Conservation (phyloP, 2,797 vertebrate species). For the Lateolabrax maculatus region DNA sequence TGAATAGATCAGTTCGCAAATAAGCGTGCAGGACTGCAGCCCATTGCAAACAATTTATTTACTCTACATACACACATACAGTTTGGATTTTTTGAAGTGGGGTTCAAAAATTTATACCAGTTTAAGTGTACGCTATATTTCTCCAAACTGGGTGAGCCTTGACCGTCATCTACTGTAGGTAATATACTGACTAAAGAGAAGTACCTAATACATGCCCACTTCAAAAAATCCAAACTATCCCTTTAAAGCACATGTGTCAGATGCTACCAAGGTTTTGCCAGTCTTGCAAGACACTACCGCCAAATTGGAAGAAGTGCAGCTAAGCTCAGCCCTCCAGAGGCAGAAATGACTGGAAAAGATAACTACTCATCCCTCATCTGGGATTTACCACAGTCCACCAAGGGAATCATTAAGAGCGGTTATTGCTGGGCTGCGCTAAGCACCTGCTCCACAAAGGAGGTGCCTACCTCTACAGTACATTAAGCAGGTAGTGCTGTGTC, state of each 20-base stretch:
- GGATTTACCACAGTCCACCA: slow-evolving; percentile 32
- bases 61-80: neutral
- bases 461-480: slow-evolving; percentile 20
- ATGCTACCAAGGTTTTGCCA: neutral
- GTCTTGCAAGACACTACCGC: neutral
- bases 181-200: no score
- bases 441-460: slow-evolving; percentile 28
- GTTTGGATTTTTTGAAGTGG: no score
- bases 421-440: slow-evolving; percentile 37
- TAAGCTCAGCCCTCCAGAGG: neutral
- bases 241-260: slow-evolving; percentile 2
- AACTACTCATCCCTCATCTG: slow-evolving; percentile 11
- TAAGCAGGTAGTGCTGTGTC: slow-evolving; percentile 19
- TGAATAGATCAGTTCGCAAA: no score
- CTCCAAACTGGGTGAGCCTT: no score
- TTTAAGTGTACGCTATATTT: no score
- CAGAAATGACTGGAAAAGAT: slow-evolving; percentile 19
- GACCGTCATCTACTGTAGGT: no score
- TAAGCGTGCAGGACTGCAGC: neutral
- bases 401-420: slow-evolving; percentile 37
- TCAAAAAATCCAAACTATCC: no score
- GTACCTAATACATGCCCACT: no score
- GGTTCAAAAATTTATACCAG: no score
- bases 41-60: neutral
- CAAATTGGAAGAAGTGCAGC: neutral